Conservation (phyloP, 2,888 invertebrate species). For the Augochlorella aurata region DNA sequence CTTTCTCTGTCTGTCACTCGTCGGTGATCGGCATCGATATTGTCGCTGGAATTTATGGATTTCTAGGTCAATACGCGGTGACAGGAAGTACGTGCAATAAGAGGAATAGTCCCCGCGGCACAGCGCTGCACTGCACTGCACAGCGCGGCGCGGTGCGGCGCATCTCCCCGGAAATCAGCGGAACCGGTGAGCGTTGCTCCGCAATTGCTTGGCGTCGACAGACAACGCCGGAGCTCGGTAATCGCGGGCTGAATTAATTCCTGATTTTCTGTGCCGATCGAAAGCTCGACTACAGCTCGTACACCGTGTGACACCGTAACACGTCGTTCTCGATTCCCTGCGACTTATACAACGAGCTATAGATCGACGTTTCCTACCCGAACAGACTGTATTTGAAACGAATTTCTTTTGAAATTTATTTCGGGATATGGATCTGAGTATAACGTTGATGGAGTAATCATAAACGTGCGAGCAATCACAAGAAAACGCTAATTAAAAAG, state of each 20-base stretch:
- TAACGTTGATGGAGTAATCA: too few relatives aligned
- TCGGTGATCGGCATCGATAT: conserved; percentile 54
- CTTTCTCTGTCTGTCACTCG: neutral
- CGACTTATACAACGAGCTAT: neutral
- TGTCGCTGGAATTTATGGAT: conserved; percentile 68
- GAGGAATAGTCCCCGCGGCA: conserved; percentile 44
- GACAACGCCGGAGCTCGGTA: conserved; percentile 44
- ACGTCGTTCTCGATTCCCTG: neutral
- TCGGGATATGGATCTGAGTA: too few relatives aligned
- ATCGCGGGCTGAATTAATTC: conserved; percentile 55
- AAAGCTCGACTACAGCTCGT: conserved; percentile 32
- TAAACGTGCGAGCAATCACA: too few relatives aligned
- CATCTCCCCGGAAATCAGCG: conserved; percentile 46
- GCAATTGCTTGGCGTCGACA: conserved; percentile 36
- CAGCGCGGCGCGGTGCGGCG: neutral
- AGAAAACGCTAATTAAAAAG: too few relatives aligned
- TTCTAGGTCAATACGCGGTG: conserved; percentile 68
- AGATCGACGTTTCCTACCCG: neutral
- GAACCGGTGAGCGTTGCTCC: conserved; percentile 13
- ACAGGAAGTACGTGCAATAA: conserved; percentile 63
- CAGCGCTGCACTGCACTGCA: too few relatives aligned
- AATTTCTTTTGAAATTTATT: neutral
- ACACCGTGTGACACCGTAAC: neutral
- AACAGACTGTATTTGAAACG: neutral
- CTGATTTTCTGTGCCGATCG: conserved; percentile 44